phyloP scores from a whole-genome alignment of 2,113 vertebrate genomes.

The Gavia stellata region DNA sequence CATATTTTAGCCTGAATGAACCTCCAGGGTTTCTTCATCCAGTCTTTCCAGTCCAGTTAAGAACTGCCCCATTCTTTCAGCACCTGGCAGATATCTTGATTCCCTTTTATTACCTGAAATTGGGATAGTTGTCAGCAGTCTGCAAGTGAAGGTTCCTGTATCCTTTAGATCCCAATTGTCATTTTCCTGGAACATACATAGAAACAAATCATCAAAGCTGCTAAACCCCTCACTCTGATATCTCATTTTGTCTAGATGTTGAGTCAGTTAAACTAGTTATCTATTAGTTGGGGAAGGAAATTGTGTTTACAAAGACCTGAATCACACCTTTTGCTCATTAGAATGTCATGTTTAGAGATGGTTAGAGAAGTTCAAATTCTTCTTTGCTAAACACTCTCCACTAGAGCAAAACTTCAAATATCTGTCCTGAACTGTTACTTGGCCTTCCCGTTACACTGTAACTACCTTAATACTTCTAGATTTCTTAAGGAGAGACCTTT shows the following conservation, averaged over 20 bases:
- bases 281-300: background rate
- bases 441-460: background rate
- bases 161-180: background rate
- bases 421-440: background rate
- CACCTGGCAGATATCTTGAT: background rate
- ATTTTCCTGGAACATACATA: background rate
- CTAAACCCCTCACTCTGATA: background rate
- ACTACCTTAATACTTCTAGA: background rate
- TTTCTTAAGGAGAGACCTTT: background rate
- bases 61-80: background rate
- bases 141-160: background rate
- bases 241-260: background rate
- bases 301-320: background rate
- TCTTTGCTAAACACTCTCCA: background rate
- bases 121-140: background rate
- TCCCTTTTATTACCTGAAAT: background rate
- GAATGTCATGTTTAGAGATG: background rate
- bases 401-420: background rate
- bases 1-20: background rate
- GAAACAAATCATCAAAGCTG: background rate
- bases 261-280: background rate
- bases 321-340: background rate
- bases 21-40: background rate
- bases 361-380: background rate
- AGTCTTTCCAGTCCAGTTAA: background rate